Percentiles rank a stretch among this genome's conserved stretches.
Evolutionary conservation across 2,797 vertebrate genomes (phyloP).

Genomic region (Acanthurus lineatus): DNA sequence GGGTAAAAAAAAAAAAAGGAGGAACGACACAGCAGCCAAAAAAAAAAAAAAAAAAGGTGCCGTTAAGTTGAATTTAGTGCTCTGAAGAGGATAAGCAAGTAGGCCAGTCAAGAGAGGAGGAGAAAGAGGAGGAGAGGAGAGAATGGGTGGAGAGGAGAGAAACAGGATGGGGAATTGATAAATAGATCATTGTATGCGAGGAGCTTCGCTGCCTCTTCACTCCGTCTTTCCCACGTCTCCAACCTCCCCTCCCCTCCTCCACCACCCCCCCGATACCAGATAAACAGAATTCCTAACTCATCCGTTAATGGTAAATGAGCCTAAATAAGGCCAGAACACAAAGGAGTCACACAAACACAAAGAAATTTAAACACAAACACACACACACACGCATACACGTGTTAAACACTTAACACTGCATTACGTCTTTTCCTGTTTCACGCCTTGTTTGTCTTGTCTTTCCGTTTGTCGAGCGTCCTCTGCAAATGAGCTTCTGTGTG

Average conservation of each 20-base stretch:
- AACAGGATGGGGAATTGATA: conserved; percentile 74
- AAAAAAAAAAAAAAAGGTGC: conserved; percentile 26
- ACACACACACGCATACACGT: conserved; percentile 19
- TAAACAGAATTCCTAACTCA: conserved; percentile 76
- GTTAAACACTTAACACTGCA: conserved; percentile 38
- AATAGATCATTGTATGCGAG: conserved; percentile 80
- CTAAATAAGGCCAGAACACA: conserved; percentile 75
- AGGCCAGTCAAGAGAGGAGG: conserved; percentile 72
- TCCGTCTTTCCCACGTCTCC: conserved; percentile 66
- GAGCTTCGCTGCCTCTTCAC: conserved; percentile 62
- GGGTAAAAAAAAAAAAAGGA: background rate
- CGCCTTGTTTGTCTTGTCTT: conserved; percentile 69
- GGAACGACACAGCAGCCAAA: conserved; percentile 21
- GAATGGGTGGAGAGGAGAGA: conserved; percentile 63
- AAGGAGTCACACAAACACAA: conserved; percentile 59
- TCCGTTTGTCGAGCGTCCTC: conserved; percentile 43
- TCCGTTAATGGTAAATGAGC: conserved; percentile 78
- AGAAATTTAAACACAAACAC: conserved; percentile 14
- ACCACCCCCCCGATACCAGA: conserved; percentile 57
- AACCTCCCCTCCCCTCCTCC: conserved; percentile 36
- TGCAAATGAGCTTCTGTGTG: conserved; percentile 64
- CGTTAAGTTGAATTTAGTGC: conserved; percentile 73
- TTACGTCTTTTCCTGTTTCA: conserved; percentile 58
- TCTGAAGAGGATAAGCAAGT: conserved; percentile 77
- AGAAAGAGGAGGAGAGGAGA: conserved; percentile 64